Evolutionary conservation across 2,888 invertebrate genomes (phyloP).

Genomic region (Ecliptopera silaceata): DNA sequence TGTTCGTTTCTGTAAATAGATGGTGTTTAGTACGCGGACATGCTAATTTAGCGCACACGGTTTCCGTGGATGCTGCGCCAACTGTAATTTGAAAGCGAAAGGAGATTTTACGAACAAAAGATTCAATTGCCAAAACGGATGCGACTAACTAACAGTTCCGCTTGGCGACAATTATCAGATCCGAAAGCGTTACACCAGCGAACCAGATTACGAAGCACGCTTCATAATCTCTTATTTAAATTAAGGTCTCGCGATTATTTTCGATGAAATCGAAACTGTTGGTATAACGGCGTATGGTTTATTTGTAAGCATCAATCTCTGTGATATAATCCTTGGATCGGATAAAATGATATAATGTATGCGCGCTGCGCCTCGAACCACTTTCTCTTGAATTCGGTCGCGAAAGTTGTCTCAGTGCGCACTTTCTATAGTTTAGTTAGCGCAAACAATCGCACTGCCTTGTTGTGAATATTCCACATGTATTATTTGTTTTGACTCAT

Average conservation of each 20-base stretch:
- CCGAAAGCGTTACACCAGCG: slow-evolving; percentile 42
- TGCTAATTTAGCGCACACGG: slow-evolving; percentile 70
- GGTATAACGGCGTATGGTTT: slow-evolving; percentile 31
- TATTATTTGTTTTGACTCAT: slow-evolving; percentile 1
- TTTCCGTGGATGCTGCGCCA: slow-evolving; percentile 62
- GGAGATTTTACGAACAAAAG: slow-evolving; percentile 57
- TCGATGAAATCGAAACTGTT: slow-evolving; percentile 28
- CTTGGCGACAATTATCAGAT: slow-evolving; percentile 48
- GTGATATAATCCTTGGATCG: slow-evolving; percentile 74
- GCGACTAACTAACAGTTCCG: slow-evolving; percentile 47
- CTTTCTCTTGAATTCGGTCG: slow-evolving; percentile 82
- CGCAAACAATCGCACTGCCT: slow-evolving; percentile 58
- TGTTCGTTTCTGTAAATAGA: slow-evolving; percentile 71
- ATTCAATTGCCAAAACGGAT: slow-evolving; percentile 48
- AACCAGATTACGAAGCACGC: slow-evolving; percentile 26
- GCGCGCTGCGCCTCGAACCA: slow-evolving; percentile 72
- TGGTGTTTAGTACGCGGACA: slow-evolving; percentile 67
- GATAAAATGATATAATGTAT: slow-evolving; percentile 80
- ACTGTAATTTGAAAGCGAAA: slow-evolving; percentile 67
- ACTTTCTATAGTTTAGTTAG: slow-evolving; percentile 78
- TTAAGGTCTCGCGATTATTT: slow-evolving; percentile 21
- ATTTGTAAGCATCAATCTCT: slow-evolving; percentile 48
- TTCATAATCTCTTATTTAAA: slow-evolving; percentile 24
- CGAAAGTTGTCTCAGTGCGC: slow-evolving; percentile 79
- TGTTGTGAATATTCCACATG: slow-evolving; percentile 38